These are phyloP conservation scores for Tragelaphus strepsiceros DNA, from an alignment of 2,113 vertebrate species.

Conservation along the genomic window DNA sequence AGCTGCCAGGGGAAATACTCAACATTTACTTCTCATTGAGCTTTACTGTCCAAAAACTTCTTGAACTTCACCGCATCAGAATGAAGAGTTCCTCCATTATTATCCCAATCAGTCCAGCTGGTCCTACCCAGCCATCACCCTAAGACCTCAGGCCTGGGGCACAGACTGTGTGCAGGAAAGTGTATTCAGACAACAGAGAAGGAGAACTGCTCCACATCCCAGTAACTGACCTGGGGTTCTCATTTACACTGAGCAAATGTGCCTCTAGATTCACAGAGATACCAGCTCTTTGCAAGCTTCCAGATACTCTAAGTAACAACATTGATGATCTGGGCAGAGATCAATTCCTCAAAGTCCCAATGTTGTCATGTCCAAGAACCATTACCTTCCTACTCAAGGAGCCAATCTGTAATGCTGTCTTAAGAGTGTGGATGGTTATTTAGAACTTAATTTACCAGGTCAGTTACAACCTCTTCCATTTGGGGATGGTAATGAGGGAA, in stretches of 20 bases:
- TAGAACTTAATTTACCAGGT: background rate
- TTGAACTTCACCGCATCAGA: background rate
- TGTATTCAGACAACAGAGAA: background rate
- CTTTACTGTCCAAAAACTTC: background rate
- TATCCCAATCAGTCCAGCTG: background rate
- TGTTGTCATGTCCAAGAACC: background rate
- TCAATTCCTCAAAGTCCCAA: background rate
- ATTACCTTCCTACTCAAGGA: accelerated
- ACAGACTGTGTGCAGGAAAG: accelerated
- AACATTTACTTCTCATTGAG: background rate
- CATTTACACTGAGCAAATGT: no score
- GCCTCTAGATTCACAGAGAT: background rate
- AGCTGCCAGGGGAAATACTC: background rate
- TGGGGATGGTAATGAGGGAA: background rate
- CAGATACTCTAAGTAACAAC: background rate
- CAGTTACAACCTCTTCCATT: background rate
- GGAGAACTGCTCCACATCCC: background rate
- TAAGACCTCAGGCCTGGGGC: background rate
- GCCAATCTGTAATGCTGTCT: background rate
- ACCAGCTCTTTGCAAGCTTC: background rate
- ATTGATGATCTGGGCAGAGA: background rate
- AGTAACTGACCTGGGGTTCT: background rate
- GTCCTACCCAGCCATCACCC: no score
- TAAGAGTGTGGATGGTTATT: background rate
- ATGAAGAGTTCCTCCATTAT: background rate